phyloP scores from a whole-genome alignment of 2,888 invertebrate species.

The Myopa testacea region DNA sequence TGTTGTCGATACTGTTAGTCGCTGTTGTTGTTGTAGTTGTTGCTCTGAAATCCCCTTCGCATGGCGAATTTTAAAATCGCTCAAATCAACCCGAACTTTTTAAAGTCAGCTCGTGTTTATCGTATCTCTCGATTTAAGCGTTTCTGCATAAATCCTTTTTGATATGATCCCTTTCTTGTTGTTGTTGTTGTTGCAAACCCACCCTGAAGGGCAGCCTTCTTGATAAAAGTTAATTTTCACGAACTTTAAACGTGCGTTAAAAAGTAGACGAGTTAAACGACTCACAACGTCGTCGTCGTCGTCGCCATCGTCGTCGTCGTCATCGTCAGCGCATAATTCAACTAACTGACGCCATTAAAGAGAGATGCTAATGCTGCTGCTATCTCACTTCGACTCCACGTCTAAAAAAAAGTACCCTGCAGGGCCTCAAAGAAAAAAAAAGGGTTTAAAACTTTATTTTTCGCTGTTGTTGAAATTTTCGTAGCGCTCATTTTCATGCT shows the following conservation, averaged over 20 bases:
- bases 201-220: neutral
- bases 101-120: slow-evolving; percentile 52
- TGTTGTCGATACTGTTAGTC: neutral
- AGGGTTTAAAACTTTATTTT: slow-evolving; percentile 50
- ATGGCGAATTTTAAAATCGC: slow-evolving; percentile 20
- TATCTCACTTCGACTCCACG: neutral
- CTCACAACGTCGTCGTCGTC: neutral
- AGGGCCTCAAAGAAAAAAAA: slow-evolving; percentile 13
- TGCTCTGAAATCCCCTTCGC: neutral
- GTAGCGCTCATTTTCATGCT: slow-evolving; percentile 48
- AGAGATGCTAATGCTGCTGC: slow-evolving; percentile 51
- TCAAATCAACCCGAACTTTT: slow-evolving; percentile 20
- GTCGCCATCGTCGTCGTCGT: slow-evolving; percentile 49
- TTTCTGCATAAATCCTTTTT: slow-evolving; percentile 66
- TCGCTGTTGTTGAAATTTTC: slow-evolving; percentile 48
- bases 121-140: slow-evolving; percentile 65
- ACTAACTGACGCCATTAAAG: slow-evolving; percentile 61
- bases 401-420: neutral
- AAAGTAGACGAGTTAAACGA: slow-evolving; percentile 1
- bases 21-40: neutral
- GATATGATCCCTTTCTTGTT: slow-evolving; percentile 49
- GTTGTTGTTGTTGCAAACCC: neutral
- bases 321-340: slow-evolving; percentile 61
- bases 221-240: slow-evolving; percentile 23
- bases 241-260: slow-evolving; percentile 27